Evolutionary conservation across 2,888 invertebrate species (phyloP).

Genomic region (Cantharis flavilabris): DNA sequence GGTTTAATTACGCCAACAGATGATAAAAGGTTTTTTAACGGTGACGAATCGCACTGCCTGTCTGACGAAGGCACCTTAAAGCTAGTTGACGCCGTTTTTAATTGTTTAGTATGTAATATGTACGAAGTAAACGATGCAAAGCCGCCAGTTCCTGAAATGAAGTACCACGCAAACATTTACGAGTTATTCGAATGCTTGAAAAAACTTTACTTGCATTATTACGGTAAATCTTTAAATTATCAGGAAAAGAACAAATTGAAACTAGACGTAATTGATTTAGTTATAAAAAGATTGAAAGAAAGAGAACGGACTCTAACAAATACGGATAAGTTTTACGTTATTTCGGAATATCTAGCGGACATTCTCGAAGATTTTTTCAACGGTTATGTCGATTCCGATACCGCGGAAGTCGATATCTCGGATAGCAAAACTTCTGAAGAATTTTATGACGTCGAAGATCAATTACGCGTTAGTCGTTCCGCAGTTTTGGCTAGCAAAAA

Average conservation of each 20-base stretch:
- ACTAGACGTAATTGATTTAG: slow-evolving; percentile 36
- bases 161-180: slow-evolving; percentile 42
- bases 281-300: slow-evolving; percentile 37
- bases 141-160: slow-evolving; percentile 49
- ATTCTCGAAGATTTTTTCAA: slow-evolving; percentile 49
- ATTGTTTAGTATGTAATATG: slow-evolving; percentile 47
- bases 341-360: slow-evolving; percentile 50
- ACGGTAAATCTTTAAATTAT: slow-evolving; percentile 33
- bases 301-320: slow-evolving; percentile 35
- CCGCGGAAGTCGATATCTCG: neutral
- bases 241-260: slow-evolving; percentile 45
- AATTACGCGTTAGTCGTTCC: neutral
- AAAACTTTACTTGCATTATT: slow-evolving; percentile 41
- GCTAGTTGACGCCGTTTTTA: slow-evolving; percentile 41
- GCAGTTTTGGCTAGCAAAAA: neutral
- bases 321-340: slow-evolving; percentile 47
- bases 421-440: neutral
- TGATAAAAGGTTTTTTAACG: neutral
- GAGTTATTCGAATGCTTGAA: slow-evolving; percentile 43
- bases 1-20: neutral
- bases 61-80: slow-evolving; percentile 10
- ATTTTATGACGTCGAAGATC: slow-evolving; percentile 4
- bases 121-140: slow-evolving; percentile 45
- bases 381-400: neutral
- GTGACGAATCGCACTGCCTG: neutral